phyloP scores from a whole-genome alignment of 2,888 invertebrate genomes.

The Crepidodera aurea region DNA sequence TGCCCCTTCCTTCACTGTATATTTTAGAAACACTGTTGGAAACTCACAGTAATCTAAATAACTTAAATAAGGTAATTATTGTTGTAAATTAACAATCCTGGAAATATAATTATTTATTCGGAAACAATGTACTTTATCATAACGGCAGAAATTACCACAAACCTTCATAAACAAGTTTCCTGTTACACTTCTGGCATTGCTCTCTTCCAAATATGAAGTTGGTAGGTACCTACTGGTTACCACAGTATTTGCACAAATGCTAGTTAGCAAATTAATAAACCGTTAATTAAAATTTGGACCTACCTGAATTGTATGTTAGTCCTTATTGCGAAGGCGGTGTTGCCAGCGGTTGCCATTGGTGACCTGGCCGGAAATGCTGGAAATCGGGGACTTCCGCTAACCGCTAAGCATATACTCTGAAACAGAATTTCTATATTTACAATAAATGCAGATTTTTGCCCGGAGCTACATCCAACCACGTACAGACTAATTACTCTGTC shows the following conservation, averaged over 20 bases:
- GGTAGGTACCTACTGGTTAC: not conserved
- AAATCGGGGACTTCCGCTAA: slow-evolving; percentile 65
- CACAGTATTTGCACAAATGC: slow-evolving; percentile 13
- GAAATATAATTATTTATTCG: too few species aligned
- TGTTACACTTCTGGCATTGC: not conserved
- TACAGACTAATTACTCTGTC: slow-evolving; percentile 30
- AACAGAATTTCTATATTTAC: slow-evolving; percentile 48
- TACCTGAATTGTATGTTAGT: slow-evolving; percentile 62
- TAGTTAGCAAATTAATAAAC: slow-evolving; percentile 17
- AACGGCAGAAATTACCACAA: not conserved
- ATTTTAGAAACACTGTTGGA: too few species aligned
- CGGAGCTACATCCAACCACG: slow-evolving; percentile 22
- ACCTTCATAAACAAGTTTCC: slow-evolving; percentile 1
- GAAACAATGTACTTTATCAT: too few species aligned
- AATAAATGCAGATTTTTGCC: slow-evolving; percentile 35
- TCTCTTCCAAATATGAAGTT: slow-evolving; percentile 4
- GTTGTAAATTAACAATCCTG: too few species aligned
- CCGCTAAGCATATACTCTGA: slow-evolving; percentile 67
- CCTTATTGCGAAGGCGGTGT: slow-evolving; percentile 42
- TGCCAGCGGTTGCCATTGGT: slow-evolving; percentile 56
- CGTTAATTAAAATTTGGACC: slow-evolving; percentile 49
- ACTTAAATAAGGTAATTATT: too few species aligned
- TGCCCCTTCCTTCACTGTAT: too few species aligned
- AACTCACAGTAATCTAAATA: too few species aligned
- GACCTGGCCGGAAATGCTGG: slow-evolving; percentile 63